A percentile compares a stretch with the other conserved stretches of the same genome.
Evolutionary conservation across 2,797 vertebrate species (phyloP).

Genomic region (Artibeus jamaicensis): DNA sequence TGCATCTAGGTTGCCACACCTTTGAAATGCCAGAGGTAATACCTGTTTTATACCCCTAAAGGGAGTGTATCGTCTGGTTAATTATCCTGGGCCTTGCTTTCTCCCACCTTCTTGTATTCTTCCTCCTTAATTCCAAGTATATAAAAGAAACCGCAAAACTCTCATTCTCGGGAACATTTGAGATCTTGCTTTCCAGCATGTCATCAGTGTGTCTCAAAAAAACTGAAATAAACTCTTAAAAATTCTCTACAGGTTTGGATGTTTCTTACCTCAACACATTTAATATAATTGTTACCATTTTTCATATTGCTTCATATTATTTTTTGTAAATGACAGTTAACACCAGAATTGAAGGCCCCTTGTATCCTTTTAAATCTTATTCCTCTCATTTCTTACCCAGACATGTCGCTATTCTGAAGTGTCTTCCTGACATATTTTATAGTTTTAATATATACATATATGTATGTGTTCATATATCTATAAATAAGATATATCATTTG

Average conservation of each 20-base stretch:
- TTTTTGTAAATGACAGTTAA: neutral
- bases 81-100: neutral
- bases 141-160: neutral
- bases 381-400: neutral
- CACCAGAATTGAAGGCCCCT: neutral
- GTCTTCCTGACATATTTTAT: neutral
- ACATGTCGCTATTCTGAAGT: neutral
- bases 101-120: neutral
- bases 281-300: neutral
- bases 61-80: neutral
- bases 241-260: neutral
- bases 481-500: neutral
- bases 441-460: neutral
- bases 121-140: neutral
- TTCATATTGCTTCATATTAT: neutral
- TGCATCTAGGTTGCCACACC: neutral
- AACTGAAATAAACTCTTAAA: neutral
- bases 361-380: neutral
- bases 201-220: neutral
- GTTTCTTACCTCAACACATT: neutral
- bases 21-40: neutral
- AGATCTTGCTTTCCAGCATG: neutral
- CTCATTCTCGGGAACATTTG: neutral
- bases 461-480: neutral
- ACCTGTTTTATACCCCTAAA: neutral